A percentile compares a stretch with the other conserved stretches of the same genome.
phyloP scores from a whole-genome alignment of 92 coral and sea anemone genomes.

The Porites evermanni region DNA sequence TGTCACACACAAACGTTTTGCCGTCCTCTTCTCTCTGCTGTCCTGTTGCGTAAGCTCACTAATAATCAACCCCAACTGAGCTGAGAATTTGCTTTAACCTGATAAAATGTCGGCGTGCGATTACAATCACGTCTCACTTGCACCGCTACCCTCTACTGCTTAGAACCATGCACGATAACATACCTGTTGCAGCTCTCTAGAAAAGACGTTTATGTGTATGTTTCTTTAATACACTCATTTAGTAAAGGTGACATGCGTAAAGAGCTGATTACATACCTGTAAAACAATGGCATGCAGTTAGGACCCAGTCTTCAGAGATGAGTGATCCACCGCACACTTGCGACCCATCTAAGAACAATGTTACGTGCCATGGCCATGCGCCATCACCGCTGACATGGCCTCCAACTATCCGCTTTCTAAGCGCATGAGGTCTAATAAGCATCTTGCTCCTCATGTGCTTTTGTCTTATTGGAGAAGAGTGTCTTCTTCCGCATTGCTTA shows the following conservation, averaged over 20 bases:
- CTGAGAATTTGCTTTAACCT: neutral
- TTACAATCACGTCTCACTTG: too few relatives aligned
- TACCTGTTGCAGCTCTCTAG: too few relatives aligned
- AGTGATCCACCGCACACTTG: conserved; percentile 84
- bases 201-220: too few relatives aligned
- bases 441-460: neutral
- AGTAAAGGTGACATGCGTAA: too few relatives aligned
- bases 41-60: too few relatives aligned
- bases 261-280: conserved; percentile 44
- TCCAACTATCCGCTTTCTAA: conserved; percentile 74
- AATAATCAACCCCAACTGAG: too few relatives aligned
- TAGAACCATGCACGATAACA: too few relatives aligned
- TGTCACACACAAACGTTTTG: too few relatives aligned
- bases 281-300: conserved; percentile 79
- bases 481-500: neutral
- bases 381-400: conserved; percentile 59
- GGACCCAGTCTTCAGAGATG: conserved; percentile 56
- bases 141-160: too few relatives aligned
- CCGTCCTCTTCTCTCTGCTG: too few relatives aligned
- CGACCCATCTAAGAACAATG: conserved; percentile 56
- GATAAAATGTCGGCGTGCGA: too few relatives aligned
- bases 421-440: conserved; percentile 1
- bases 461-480: neutral
- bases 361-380: conserved; percentile 82
- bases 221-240: too few relatives aligned